Conservation (phyloP, 1,140 invertebrate genomes). For the Aphaenogaster rudis region DNA sequence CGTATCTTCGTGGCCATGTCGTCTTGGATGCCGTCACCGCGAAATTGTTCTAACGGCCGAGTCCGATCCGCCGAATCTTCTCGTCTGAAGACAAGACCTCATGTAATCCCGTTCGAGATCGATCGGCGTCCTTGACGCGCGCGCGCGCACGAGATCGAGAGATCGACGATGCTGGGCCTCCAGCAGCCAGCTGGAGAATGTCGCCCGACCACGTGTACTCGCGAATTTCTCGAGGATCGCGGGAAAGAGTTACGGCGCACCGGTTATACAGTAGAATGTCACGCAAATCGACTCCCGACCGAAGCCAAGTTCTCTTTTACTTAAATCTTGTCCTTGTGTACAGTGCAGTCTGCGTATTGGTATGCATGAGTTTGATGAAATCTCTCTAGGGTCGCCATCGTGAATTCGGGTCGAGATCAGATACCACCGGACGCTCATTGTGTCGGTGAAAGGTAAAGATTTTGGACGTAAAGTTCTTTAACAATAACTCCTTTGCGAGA, state of each 20-base stretch:
- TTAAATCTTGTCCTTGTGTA: neutral
- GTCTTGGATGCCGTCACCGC: conserved; percentile 32
- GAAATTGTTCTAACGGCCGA: conserved; percentile 31
- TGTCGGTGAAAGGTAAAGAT: conserved; percentile 52
- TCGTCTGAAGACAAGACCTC: conserved; percentile 31
- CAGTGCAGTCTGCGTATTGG: neutral
- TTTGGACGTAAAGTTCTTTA: neutral
- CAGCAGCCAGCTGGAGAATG: conserved; percentile 53
- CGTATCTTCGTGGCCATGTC: conserved; percentile 56
- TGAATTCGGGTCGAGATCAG: conserved; percentile 51
- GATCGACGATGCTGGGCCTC: conserved; percentile 43
- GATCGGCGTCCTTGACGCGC: conserved; percentile 39
- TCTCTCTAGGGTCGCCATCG: conserved; percentile 32
- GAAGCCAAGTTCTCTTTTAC: conserved; percentile 33
- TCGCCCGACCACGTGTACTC: conserved; percentile 36
- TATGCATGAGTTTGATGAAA: conserved; percentile 42
- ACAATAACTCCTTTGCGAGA: neutral
- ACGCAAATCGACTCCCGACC: conserved; percentile 1
- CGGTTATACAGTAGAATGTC: conserved; percentile 49
- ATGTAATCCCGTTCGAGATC: conserved; percentile 33
- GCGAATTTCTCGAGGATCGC: conserved; percentile 47
- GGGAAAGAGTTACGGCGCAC: conserved; percentile 49
- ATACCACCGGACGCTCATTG: conserved; percentile 16
- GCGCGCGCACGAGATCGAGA: conserved; percentile 35
- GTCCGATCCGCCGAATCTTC: conserved; percentile 27